These are phyloP conservation scores for Drosophila atripex DNA, from an alignment of 2,888 invertebrate species.

Conservation along the genomic window DNA sequence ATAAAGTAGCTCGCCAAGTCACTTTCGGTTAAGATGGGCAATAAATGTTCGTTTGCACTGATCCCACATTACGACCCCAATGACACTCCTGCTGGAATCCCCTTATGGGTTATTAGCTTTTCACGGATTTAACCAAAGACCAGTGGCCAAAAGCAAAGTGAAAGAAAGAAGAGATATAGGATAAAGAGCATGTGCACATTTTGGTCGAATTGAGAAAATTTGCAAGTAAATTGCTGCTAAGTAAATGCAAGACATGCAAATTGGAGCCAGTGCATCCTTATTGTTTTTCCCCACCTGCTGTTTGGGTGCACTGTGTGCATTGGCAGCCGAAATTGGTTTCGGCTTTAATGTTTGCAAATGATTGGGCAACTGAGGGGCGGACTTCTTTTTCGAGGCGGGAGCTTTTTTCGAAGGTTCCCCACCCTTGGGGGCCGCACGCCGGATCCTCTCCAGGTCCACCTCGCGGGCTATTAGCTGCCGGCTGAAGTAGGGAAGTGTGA, in stretches of 20 bases:
- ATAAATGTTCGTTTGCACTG: slow-evolving; percentile 81
- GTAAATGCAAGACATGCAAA: slow-evolving; percentile 77
- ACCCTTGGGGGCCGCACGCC: slow-evolving; percentile 84
- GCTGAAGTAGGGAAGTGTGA: slow-evolving; percentile 87
- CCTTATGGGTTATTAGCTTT: slow-evolving; percentile 81
- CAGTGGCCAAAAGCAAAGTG: not conserved
- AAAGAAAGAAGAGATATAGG: slow-evolving; percentile 16
- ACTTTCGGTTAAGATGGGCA: slow-evolving; percentile 67
- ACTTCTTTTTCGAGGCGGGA: slow-evolving; percentile 49
- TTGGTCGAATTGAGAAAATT: slow-evolving; percentile 52
- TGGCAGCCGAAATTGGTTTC: slow-evolving; percentile 84
- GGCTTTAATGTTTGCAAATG: slow-evolving; percentile 89
- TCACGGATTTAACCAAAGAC: slow-evolving; percentile 56
- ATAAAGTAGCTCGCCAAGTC: slow-evolving; percentile 43
- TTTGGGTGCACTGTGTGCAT: slow-evolving; percentile 80
- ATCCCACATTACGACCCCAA: slow-evolving; percentile 81
- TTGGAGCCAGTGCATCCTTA: slow-evolving; percentile 28
- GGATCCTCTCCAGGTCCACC: slow-evolving; percentile 91
- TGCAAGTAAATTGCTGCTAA: slow-evolving; percentile 77
- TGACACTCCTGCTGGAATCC: slow-evolving; percentile 78
- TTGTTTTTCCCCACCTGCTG: slow-evolving; percentile 66
- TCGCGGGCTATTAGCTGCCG: slow-evolving; percentile 93
- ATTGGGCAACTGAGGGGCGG: slow-evolving; percentile 85
- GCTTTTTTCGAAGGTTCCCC: slow-evolving; percentile 15
- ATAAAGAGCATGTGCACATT: slow-evolving; percentile 18